Evolutionary conservation across 2,888 invertebrate genomes (phyloP).

Genomic region (Lepidocyrtoides sp.): DNA sequence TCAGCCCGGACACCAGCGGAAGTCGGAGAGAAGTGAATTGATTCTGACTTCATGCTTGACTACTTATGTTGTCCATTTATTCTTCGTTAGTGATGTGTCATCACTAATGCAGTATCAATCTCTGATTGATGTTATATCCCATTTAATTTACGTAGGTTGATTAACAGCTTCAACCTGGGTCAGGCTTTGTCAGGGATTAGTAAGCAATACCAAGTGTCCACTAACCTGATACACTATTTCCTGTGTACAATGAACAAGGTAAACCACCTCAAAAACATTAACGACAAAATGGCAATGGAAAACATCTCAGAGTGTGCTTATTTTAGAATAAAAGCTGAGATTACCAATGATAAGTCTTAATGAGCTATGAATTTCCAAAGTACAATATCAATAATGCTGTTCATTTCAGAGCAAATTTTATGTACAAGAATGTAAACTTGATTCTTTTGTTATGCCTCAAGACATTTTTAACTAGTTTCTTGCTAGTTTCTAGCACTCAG

Average conservation of each 20-base stretch:
- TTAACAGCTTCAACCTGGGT: not conserved
- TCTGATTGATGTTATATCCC: not conserved
- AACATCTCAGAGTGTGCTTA: not conserved
- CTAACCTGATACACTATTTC: not conserved
- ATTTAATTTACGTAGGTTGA: not conserved
- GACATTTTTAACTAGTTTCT: not conserved
- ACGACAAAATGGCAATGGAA: slow-evolving; percentile 53
- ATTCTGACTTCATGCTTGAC: slow-evolving; percentile 67
- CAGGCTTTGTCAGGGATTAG: not conserved
- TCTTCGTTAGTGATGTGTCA: slow-evolving; percentile 1
- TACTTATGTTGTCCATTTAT: slow-evolving; percentile 49
- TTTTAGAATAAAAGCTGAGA: not conserved
- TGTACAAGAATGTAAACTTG: not conserved
- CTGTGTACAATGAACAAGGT: too few species aligned
- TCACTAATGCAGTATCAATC: not conserved
- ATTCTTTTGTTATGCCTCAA: not conserved
- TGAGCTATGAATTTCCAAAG: too few species aligned
- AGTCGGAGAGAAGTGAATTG: slow-evolving; percentile 71
- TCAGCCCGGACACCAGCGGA: slow-evolving; percentile 68
- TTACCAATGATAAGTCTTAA: not conserved
- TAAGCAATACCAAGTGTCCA: not conserved
- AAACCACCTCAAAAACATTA: slow-evolving; percentile 43
- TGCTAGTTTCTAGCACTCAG: too few species aligned
- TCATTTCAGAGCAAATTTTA: too few species aligned
- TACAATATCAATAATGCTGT: too few species aligned